These are phyloP conservation scores for Aradophagus sp. DNA, from an alignment of 1,140 invertebrate genomes.

Conservation along the genomic window DNA sequence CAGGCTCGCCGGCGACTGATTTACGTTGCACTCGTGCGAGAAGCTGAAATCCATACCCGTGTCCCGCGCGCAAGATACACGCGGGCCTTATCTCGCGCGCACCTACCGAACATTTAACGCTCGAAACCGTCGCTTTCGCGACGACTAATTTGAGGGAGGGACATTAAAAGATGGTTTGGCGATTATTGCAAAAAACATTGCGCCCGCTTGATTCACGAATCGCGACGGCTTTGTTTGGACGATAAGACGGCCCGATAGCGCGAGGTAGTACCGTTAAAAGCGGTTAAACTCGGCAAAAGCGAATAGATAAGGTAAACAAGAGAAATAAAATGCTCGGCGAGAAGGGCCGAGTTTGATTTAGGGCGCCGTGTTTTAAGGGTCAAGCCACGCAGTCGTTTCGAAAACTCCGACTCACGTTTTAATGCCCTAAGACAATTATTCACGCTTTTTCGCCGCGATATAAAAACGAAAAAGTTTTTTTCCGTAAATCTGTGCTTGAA, in stretches of 20 bases:
- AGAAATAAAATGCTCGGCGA: no score
- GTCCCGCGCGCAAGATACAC: conserved; percentile 45
- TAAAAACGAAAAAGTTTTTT: no score
- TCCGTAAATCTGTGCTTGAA: no score
- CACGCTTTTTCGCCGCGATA: no score
- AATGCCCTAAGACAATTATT: no score
- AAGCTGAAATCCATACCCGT: conserved; percentile 63
- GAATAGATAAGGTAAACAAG: conserved; percentile 29
- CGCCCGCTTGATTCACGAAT: conserved; percentile 33
- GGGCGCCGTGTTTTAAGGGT: no score
- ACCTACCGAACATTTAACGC: conserved; percentile 53
- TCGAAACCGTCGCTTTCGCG: conserved; percentile 36
- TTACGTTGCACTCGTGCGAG: conserved; percentile 60
- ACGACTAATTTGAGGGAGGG: conserved; percentile 42
- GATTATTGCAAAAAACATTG: conserved; percentile 38
- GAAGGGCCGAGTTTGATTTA: no score
- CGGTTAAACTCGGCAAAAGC: conserved; percentile 24
- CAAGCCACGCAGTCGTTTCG: no score
- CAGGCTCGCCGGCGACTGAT: conserved; percentile 59
- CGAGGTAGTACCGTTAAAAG: conserved; percentile 25
- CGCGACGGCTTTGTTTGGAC: conserved; percentile 38
- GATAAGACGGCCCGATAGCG: no score
- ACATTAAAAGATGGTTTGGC: conserved; percentile 37
- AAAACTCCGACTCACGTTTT: no score
- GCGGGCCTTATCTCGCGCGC: conserved; percentile 42